These are phyloP conservation scores for Agrotis segetum DNA, from an alignment of 2,888 invertebrate species.

Conservation along the genomic window DNA sequence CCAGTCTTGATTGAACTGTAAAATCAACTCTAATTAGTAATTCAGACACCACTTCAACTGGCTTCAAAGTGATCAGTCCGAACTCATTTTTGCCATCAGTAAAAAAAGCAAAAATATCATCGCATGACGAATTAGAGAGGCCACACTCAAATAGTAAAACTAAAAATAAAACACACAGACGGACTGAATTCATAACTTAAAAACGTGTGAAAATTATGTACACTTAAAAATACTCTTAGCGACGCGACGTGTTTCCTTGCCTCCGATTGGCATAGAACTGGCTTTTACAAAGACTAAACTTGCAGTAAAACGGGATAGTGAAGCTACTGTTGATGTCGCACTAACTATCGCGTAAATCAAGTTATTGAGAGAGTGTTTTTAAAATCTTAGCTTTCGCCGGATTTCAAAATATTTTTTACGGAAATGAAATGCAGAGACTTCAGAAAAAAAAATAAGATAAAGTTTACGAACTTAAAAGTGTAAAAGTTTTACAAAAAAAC, in stretches of 20 bases:
- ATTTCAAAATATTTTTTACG: too few relatives aligned
- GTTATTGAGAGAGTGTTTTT: too few relatives aligned
- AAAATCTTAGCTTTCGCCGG: too few relatives aligned
- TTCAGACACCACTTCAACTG: neutral
- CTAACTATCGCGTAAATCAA: too few relatives aligned
- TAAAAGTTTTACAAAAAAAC: too few relatives aligned
- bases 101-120: conserved; percentile 7
- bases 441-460: too few relatives aligned
- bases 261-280: conserved; percentile 7
- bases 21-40: conserved; percentile 1
- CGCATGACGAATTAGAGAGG: neutral
- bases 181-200: conserved; percentile 1
- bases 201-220: too few relatives aligned
- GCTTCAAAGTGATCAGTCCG: neutral
- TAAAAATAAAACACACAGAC: neutral
- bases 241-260: conserved; percentile 7
- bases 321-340: neutral
- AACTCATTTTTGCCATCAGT: neutral
- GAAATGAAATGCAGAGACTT: too few relatives aligned
- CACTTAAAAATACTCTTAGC: neutral
- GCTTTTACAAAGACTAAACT: neutral
- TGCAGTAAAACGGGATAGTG: neutral
- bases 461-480: too few relatives aligned
- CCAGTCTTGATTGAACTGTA: neutral
- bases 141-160: neutral